phyloP scores from a whole-genome alignment of 2,797 vertebrate species.

The Zalophus californianus region DNA sequence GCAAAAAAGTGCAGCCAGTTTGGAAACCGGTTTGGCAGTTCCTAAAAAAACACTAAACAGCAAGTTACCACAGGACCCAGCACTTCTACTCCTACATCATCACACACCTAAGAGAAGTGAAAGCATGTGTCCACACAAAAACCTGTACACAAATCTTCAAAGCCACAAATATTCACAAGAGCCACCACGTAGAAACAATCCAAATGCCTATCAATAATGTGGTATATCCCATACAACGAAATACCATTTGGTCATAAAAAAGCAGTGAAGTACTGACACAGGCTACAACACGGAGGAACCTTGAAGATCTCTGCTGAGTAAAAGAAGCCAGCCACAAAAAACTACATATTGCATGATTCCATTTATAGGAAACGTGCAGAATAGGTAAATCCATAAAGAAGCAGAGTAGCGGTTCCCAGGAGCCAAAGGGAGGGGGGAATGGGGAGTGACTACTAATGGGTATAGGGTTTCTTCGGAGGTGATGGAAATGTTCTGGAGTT shows the following conservation, averaged over 20 bases:
- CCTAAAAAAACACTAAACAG: background rate
- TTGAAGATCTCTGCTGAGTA: slow-evolving; percentile 3
- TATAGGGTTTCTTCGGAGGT: background rate
- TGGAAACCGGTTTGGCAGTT: background rate
- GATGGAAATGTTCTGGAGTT: slow-evolving; percentile 47
- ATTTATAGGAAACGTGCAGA: background rate
- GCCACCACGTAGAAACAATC: background rate
- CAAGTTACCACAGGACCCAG: background rate
- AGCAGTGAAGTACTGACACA: background rate
- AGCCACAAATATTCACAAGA: background rate
- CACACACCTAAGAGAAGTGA: background rate
- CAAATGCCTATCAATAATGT: background rate
- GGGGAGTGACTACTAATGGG: background rate
- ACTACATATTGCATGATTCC: background rate
- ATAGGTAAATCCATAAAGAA: background rate
- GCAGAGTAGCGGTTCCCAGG: background rate
- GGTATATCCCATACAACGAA: background rate
- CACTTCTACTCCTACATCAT: background rate
- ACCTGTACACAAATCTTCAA: background rate
- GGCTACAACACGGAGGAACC: background rate
- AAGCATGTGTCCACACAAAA: background rate
- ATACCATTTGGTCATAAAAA: background rate
- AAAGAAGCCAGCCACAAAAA: slow-evolving; percentile 21
- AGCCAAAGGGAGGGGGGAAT: background rate
- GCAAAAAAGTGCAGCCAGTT: background rate